A percentile compares a stretch with the other conserved stretches of the same genome.
Conservation (phyloP, 2,888 invertebrate genomes). For the Amphiduros pacificus region DNA sequence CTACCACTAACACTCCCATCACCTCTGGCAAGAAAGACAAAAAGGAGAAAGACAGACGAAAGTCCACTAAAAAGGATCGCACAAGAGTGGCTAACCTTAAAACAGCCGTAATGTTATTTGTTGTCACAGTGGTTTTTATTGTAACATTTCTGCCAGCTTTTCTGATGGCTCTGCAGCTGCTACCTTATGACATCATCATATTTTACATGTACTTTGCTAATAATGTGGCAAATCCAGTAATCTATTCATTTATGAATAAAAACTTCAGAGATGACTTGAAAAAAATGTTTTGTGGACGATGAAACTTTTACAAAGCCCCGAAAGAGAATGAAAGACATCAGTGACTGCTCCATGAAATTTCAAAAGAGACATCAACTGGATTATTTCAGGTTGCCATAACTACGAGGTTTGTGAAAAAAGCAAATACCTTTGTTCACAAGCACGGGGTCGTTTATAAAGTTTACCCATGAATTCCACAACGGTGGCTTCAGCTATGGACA, state of each 20-base stretch:
- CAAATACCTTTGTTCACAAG: too few species aligned
- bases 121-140: constrained; percentile 54
- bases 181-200: constrained; percentile 42
- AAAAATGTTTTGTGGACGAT: constrained; percentile 19
- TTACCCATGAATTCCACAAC: too few species aligned
- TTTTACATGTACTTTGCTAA: constrained; percentile 59
- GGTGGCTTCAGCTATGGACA: too few species aligned
- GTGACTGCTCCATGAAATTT: too few species aligned
- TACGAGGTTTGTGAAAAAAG: too few species aligned
- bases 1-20: background rate
- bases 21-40: constrained; percentile 28
- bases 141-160: constrained; percentile 54
- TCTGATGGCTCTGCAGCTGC: constrained; percentile 43
- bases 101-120: constrained; percentile 57
- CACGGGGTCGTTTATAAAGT: too few species aligned
- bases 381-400: too few species aligned
- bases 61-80: constrained; percentile 29
- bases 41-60: constrained; percentile 22
- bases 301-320: too few species aligned
- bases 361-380: too few species aligned
- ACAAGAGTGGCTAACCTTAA: constrained; percentile 47
- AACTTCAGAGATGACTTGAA: constrained; percentile 55
- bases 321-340: too few species aligned
- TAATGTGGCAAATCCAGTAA: constrained; percentile 58
- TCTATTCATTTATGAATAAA: constrained; percentile 59